Percentiles rank a stretch among this genome's conserved stretches.
Evolutionary conservation across 2,797 vertebrate genomes (phyloP).

Genomic region (Falco concolor): DNA sequence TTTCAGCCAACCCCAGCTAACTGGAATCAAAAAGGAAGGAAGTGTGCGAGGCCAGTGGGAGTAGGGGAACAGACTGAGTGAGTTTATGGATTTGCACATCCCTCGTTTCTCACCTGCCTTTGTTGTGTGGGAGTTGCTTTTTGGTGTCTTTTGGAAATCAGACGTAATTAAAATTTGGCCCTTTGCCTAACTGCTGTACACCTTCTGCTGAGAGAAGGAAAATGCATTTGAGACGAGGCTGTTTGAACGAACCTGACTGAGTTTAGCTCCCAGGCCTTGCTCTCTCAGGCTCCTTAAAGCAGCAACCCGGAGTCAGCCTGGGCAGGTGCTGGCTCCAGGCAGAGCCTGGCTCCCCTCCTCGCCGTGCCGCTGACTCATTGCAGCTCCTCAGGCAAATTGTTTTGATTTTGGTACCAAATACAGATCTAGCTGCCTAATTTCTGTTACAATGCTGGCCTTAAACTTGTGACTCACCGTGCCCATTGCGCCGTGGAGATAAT

Average conservation of each 20-base stretch:
- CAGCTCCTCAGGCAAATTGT: background rate
- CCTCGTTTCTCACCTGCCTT: background rate
- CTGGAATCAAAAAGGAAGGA: background rate
- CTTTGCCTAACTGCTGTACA: background rate
- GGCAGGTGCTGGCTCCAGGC: background rate
- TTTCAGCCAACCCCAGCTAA: background rate
- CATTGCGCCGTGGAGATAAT: background rate
- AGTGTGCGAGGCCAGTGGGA: background rate
- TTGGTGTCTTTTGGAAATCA: background rate
- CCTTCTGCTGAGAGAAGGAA: background rate
- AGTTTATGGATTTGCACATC: background rate
- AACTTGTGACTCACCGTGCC: conserved; percentile 22
- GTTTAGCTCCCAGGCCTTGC: background rate
- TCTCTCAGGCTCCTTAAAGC: background rate
- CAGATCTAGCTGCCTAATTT: conserved; percentile 42
- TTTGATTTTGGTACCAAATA: conserved; percentile 51
- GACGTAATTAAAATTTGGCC: background rate
- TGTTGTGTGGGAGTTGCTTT: background rate
- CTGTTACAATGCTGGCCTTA: conserved; percentile 2
- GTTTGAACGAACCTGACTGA: background rate
- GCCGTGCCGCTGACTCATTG: conserved; percentile 16
- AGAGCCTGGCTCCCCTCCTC: conserved; percentile 29
- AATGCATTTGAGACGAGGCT: background rate
- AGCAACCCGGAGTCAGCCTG: background rate
- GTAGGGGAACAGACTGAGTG: background rate